These are phyloP conservation scores for Cataglyphis altisquamis DNA, from an alignment of 2,888 invertebrate species.

Conservation along the genomic window DNA sequence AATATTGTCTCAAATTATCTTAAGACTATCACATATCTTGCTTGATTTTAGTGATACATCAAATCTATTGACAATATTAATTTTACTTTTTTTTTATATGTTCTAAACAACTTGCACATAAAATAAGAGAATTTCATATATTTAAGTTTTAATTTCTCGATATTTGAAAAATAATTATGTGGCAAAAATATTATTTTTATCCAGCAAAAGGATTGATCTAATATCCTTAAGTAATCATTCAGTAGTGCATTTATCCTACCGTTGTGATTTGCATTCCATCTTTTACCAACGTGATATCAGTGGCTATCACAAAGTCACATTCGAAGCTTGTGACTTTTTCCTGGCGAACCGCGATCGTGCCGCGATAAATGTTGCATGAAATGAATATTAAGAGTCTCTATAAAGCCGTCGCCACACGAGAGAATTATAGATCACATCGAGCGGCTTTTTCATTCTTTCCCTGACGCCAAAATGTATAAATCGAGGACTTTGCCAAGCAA, in stretches of 20 bases:
- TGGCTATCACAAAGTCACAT: constrained; percentile 19
- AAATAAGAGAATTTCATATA: background rate
- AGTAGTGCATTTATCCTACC: constrained; percentile 20
- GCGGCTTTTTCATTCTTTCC: constrained; percentile 28
- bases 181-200: constrained; percentile 18
- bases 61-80: background rate
- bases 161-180: background rate
- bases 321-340: constrained; percentile 28
- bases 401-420: constrained; percentile 73
- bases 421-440: constrained; percentile 50
- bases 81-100: constrained; percentile 6
- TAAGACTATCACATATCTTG: background rate
- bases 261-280: constrained; percentile 35
- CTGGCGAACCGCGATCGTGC: constrained; percentile 73
- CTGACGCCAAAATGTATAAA: constrained; percentile 24
- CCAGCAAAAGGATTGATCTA: background rate
- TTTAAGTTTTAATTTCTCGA: background rate
- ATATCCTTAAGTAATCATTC: constrained; percentile 18
- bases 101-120: background rate
- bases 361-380: constrained; percentile 80
- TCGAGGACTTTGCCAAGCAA: constrained; percentile 19
- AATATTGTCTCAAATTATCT: background rate
- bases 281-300: background rate
- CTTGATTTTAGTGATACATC: background rate
- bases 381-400: constrained; percentile 76